Conservation (phyloP, 2,113 vertebrate species). For the Cardinalis cardinalis region DNA sequence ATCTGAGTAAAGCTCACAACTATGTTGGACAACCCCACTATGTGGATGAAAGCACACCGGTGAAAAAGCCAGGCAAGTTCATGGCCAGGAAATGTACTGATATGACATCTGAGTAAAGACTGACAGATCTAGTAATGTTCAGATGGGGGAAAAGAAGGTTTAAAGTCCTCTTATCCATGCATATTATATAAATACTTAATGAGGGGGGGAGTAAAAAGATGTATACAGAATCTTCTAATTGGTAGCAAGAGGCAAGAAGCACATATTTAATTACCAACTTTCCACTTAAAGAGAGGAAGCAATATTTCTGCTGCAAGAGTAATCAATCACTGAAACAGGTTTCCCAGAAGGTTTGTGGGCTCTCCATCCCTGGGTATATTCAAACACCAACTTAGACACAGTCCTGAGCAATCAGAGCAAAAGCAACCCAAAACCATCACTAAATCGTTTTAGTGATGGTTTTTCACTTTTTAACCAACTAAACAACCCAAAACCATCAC, state of each 20-base stretch:
- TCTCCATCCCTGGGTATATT: background rate
- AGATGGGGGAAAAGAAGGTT: background rate
- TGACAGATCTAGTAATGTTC: background rate
- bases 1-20: background rate
- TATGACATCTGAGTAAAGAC: background rate
- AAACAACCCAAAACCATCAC: background rate
- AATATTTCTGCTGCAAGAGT: background rate
- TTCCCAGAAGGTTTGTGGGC: background rate
- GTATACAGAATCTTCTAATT: background rate
- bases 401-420: background rate
- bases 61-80: background rate
- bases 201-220: fast-evolving
- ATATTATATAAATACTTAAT: background rate
- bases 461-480: no score
- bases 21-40: background rate
- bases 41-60: background rate
- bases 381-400: background rate
- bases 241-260: background rate
- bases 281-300: background rate
- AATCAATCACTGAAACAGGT: background rate
- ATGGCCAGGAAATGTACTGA: background rate
- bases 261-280: background rate
- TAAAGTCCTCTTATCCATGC: background rate
- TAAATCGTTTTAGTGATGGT: no score
- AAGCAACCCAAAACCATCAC: background rate